Base-by-base conservation (phyloP, 2,888 invertebrate species). In the Trilocha varians region DNA sequence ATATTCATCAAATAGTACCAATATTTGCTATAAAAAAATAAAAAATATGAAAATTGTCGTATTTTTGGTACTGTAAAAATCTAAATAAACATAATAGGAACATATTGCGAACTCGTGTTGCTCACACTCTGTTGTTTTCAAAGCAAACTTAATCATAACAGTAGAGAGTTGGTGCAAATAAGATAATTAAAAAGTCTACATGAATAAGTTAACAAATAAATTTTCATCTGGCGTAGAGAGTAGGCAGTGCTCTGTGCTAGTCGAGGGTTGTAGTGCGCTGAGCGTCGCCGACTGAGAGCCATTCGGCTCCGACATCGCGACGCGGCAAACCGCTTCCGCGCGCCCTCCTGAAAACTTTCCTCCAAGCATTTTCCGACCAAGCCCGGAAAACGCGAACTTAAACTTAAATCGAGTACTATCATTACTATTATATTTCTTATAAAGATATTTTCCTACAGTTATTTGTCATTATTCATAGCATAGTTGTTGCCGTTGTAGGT, bases 281-380 rank as follows among this genome's bases (percentile, higher is more conserved):
- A 17, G 44, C 41, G 25, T 34, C 42, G 43, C 44, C 46, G 44
- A n/a, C n/a, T n/a, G n/a, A 41, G 49, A 53, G 55, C 62, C 83
- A 83, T 75, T 83, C 77, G 71, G 58, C 59, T 59, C 50, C 62
- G 59, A 69, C 54, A 62, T 43, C 65, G 66, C 72, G 74, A 41
- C 61, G 70, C 61, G 70, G 59, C 64, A 54, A 55, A 60, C 65
- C 78, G 78, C 52, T 53, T 64, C 59, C 53, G 55, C 42, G 55
- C 44, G 49, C 46, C 42, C 47, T 40, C 49, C 70, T 67, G 68
- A 71, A 43, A 78, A 77, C 69, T 78, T 77, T 72, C 63, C 52
- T 52, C 46, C 62, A 65, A 62, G 59, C 6, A 25, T 25, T 25
- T 11, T 9, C 25, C 2, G 25, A 25, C 25, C 6, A 25, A 25